These are phyloP conservation scores for Salvelinus sp. DNA, from an alignment of 2,113 vertebrate species.

Conservation along the genomic window DNA sequence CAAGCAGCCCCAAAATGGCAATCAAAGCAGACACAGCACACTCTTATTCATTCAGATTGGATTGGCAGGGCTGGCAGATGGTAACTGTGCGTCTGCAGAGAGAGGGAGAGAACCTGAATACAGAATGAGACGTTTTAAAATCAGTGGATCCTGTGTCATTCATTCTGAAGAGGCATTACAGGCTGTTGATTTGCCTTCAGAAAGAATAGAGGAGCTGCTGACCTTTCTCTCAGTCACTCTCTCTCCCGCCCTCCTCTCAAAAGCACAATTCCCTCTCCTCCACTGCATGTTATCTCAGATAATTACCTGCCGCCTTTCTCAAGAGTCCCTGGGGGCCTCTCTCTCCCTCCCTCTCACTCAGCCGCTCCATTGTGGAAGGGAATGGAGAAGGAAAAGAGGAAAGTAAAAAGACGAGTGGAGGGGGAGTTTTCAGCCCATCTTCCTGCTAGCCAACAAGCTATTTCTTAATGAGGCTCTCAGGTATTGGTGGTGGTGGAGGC, in stretches of 20 bases:
- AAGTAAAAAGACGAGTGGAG: conserved; percentile 59
- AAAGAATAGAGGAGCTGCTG: conserved; percentile 80
- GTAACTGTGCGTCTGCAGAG: conserved; percentile 54
- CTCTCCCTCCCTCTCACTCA: conserved; percentile 74
- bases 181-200: conserved; percentile 78
- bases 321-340: conserved; percentile 74
- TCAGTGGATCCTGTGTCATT: conserved; percentile 77
- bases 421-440: conserved; percentile 74
- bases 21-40: conserved; percentile 70
- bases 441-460: conserved; percentile 78
- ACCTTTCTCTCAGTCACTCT: conserved; percentile 75
- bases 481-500: conserved; percentile 74
- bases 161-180: conserved; percentile 84
- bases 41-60: conserved; percentile 70
- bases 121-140: conserved; percentile 76
- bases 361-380: conserved; percentile 80
- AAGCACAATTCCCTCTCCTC: conserved; percentile 63
- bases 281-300: conserved; percentile 87
- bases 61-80: conserved; percentile 61
- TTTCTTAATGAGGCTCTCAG: conserved; percentile 90
- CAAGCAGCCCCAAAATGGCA: conserved; percentile 50
- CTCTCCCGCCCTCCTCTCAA: conserved; percentile 66
- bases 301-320: conserved; percentile 85
- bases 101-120: conserved; percentile 70
- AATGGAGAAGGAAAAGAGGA: conserved; percentile 7